phyloP scores from a whole-genome alignment of 2,113 vertebrate genomes.

The Channa maculata region DNA sequence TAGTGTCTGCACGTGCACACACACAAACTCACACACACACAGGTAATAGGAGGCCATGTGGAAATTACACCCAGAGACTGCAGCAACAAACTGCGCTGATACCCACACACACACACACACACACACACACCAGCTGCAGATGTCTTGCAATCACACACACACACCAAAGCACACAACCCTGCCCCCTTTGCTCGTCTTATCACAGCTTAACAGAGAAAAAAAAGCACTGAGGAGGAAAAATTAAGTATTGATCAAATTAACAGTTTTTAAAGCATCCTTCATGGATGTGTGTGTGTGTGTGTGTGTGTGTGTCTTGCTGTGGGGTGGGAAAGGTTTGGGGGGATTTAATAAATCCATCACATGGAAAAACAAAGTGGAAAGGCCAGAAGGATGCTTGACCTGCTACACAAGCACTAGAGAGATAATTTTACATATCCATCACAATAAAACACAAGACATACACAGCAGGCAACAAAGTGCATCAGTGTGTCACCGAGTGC shows the following conservation, averaged over 20 bases:
- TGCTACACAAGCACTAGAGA: slow-evolving; percentile 65
- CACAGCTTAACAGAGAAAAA: slow-evolving; percentile 93
- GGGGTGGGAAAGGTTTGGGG: slow-evolving; percentile 38
- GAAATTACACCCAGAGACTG: slow-evolving; percentile 66
- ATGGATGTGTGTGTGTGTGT: slow-evolving; percentile 66
- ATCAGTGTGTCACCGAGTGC: slow-evolving; percentile 1
- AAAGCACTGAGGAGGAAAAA: slow-evolving; percentile 93
- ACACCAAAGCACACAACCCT: slow-evolving; percentile 24
- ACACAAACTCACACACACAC: slow-evolving; percentile 47
- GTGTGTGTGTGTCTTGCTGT: too few species aligned
- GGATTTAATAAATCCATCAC: slow-evolving; percentile 93
- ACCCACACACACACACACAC: slow-evolving; percentile 41
- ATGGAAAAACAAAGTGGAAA: slow-evolving; percentile 89
- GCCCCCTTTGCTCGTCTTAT: slow-evolving; percentile 89
- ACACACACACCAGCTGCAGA: slow-evolving; percentile 51
- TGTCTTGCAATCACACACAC: slow-evolving; percentile 45
- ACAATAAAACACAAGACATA: slow-evolving; percentile 4
- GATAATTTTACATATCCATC: slow-evolving; percentile 5
- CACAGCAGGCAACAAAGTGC: slow-evolving; percentile 4
- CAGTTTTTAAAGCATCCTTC: slow-evolving; percentile 95
- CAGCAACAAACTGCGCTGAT: slow-evolving; percentile 53
- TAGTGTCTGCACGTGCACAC: slow-evolving; percentile 88
- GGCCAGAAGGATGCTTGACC: slow-evolving; percentile 88
- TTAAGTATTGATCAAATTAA: slow-evolving; percentile 99
- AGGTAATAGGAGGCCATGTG: slow-evolving; percentile 72